phyloP scores from a whole-genome alignment of 2,113 vertebrate genomes.

The Dipodomys stephensi region DNA sequence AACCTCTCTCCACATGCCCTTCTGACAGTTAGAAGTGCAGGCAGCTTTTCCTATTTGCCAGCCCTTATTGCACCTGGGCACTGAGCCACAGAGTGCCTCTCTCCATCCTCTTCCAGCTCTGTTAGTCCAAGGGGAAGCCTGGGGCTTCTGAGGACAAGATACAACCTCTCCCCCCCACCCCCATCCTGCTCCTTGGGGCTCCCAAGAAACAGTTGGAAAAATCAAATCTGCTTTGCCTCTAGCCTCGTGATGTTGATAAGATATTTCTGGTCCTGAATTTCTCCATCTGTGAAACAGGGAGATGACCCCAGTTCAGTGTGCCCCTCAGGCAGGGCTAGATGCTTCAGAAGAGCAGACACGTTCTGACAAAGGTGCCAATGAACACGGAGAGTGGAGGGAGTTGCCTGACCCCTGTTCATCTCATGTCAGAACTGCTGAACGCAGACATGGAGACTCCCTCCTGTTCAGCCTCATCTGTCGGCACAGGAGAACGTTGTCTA shows the following conservation, averaged over 20 bases:
- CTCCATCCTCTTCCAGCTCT: not conserved
- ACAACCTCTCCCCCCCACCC: not conserved
- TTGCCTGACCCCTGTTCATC: no score
- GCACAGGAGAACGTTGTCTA: no score
- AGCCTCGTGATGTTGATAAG: not conserved
- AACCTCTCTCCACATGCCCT: not conserved
- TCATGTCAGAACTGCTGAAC: no score
- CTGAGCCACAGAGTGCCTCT: not conserved
- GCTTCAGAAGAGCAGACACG: no score
- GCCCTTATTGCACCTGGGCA: not conserved
- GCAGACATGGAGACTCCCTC: no score
- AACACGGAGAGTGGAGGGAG: no score
- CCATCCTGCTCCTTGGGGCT: rapidly evolving
- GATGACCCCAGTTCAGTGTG: no score
- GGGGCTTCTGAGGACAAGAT: no score
- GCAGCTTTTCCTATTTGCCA: not conserved
- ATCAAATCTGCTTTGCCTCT: not conserved
- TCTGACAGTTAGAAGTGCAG: not conserved
- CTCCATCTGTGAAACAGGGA: not conserved
- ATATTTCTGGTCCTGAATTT: not conserved
- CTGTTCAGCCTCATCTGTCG: not conserved
- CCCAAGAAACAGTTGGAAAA: not conserved
- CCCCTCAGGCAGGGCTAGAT: no score
- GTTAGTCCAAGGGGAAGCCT: not conserved
- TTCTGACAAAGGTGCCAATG: no score